Evolutionary conservation across 2,888 invertebrate genomes (phyloP).

Genomic region (Pterobdella sp.): DNA sequence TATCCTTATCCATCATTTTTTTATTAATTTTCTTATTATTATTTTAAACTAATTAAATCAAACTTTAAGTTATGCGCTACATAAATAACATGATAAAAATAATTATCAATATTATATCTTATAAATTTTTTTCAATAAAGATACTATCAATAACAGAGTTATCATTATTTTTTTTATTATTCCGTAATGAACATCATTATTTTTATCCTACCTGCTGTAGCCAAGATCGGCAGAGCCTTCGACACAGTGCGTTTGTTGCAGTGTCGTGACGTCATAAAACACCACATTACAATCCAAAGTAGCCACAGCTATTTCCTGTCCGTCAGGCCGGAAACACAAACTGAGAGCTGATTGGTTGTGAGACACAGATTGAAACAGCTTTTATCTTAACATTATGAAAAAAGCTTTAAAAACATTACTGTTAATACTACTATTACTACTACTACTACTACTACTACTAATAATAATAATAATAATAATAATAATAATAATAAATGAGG

Average conservation of each 20-base stretch:
- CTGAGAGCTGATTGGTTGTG: conserved; percentile 58
- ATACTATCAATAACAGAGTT: not conserved
- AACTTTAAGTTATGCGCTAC: no score
- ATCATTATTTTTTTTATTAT: not conserved
- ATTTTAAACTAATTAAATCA: no score
- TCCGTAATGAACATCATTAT: not conserved
- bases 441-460: no score
- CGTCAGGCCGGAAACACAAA: conserved; percentile 79
- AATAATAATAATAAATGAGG: no score
- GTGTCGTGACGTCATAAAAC: conserved; percentile 45
- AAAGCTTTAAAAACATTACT: no score
- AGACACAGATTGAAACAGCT: no score
- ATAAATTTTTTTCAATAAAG: not conserved
- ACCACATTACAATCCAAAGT: conserved; percentile 60
- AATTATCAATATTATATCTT: not conserved
- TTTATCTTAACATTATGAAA: no score
- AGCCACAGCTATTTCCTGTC: conserved; percentile 82
- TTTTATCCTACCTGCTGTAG: conserved; percentile 65
- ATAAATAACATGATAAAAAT: no score
- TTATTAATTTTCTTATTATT: no score
- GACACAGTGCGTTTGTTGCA: conserved; percentile 62
- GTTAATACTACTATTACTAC: no score
- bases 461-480: no score
- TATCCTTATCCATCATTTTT: no score
- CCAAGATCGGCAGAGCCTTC: conserved; percentile 85